Evolutionary conservation across 2,797 vertebrate species (phyloP), one percentile per base, ranked within the genome.

Genomic region (Ceyx erithaca): DNA sequence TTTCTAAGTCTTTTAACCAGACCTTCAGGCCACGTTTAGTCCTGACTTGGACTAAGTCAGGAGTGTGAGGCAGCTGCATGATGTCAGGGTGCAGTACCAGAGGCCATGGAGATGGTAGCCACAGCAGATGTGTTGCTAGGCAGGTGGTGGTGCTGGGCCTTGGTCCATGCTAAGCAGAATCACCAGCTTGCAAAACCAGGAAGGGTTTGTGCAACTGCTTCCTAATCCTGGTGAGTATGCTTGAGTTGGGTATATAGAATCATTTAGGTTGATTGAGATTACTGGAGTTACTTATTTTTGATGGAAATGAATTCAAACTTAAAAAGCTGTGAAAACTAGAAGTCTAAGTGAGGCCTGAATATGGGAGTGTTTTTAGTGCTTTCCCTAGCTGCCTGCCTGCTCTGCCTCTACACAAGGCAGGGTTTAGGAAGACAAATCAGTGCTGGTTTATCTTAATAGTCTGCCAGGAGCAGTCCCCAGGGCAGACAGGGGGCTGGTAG

Each of bases 81-180:
- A 31, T 16, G 71, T 68, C 63, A 30, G 51, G 49, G 43, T 31
- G 41, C 40, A 46, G 41, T 30, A 40, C 7, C 10, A 41, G 40
- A 75, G 26, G 21, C 18, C 1, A 1, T 3, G 21, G 52, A 26
- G 57, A 16, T 31, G 30, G 30, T 11, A 9, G 43, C 45, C 43
- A 28, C 15, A 37, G 46, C 71, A 40, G 58, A 26, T 37, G 31
- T 1, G 7, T 37, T 78, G 51, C 31, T 41, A 2, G 13, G 28
- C 7, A 75, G 52, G n/a, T 46, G 69, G 11, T 37, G n/a, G 11
- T 9, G 17, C 45, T 31, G 52, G 40, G 49, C 41, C 25, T 71
- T 1, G 1, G 4, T 35, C 35, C 0, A 0, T 1, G 1, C 37
- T 45, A 49, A 46, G 46, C 30, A 79, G 30, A 20, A 25, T 23